A percentile compares a stretch with the other conserved stretches of the same genome.
These are phyloP conservation scores for Rhopalosiphum nymphaeae DNA, from an alignment of 2,888 invertebrate species.

Conservation along the genomic window DNA sequence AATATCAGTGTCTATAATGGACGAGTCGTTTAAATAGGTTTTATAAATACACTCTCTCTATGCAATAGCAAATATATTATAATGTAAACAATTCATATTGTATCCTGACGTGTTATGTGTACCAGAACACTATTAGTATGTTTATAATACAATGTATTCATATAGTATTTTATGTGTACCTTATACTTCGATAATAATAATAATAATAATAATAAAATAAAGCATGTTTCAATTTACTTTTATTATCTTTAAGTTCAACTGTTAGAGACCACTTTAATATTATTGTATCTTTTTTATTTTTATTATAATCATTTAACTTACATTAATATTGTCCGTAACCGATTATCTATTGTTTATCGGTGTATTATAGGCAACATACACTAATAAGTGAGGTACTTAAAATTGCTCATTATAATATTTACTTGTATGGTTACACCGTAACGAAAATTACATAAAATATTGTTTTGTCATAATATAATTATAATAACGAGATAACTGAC, in stretches of 20 bases:
- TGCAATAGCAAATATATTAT: neutral
- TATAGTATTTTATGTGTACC: neutral
- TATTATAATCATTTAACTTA: neutral
- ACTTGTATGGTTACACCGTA: neutral
- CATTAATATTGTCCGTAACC: neutral
- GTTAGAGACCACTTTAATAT: neutral
- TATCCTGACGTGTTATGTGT: neutral
- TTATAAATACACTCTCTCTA: neutral
- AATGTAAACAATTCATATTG: neutral
- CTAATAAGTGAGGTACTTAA: neutral
- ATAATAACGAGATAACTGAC: neutral
- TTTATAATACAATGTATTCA: neutral
- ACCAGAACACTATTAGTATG: neutral
- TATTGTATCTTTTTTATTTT: neutral
- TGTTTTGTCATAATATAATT: neutral
- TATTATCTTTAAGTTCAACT: neutral
- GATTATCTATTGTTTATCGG: neutral
- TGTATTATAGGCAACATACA: neutral
- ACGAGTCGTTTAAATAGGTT: neutral
- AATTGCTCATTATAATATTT: neutral
- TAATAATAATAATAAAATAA: neutral
- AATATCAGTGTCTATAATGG: neutral
- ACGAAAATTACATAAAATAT: neutral
- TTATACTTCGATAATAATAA: neutral
- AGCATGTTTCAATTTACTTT: neutral